Evolutionary conservation across 2,113 vertebrate genomes (phyloP), one percentile per base, ranked within the genome.

Genomic region (Perca fluviatilis): DNA sequence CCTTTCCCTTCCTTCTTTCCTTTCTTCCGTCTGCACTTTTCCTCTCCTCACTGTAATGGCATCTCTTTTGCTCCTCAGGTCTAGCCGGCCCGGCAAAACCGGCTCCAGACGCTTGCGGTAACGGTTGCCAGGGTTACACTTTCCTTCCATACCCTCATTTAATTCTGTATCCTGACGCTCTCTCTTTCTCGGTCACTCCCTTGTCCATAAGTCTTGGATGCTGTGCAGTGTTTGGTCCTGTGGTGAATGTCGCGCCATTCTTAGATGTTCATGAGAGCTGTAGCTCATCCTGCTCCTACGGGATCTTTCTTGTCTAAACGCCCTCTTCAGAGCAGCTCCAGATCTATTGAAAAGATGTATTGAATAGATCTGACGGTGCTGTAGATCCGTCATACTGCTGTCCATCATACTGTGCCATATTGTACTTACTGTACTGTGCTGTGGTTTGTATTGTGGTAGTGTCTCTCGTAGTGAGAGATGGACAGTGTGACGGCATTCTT

Each of bases 31-130:
- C 65, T 72, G 21, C 72, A 49, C 68, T 80, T 82, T 79, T 75
- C 43, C 81, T 72, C 87, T 89, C 90, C 80, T 86, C 70, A 65
- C 86, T 85, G 87, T 93, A 93, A 95, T 86, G 77, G 36, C 90
- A 56, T 95, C 74, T 95, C 86, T 86, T 95, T 82, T 95, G 85
- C 88, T 95, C 91, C 86, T 92, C 93, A 96, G 95, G 94, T 96
- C 95, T 95, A 94, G 91, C 93, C 93, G 89, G 91, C 92, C 67
- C 79, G 68, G 90, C 88, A 95, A 94, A 94, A 88, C 93, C 86
- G 92, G 88, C 92, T 94, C 94, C 83, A 95, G 92, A 43, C 90
- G 86, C 81, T 94, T 90, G 94, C 92, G 95, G 95, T 96, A 96
- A 96, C 92, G 7, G 84, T 92, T 80, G 89, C 80, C 80, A 90